Evolutionary conservation across 2,113 vertebrate genomes (phyloP).

Genomic region (Etia nguti): DNA sequence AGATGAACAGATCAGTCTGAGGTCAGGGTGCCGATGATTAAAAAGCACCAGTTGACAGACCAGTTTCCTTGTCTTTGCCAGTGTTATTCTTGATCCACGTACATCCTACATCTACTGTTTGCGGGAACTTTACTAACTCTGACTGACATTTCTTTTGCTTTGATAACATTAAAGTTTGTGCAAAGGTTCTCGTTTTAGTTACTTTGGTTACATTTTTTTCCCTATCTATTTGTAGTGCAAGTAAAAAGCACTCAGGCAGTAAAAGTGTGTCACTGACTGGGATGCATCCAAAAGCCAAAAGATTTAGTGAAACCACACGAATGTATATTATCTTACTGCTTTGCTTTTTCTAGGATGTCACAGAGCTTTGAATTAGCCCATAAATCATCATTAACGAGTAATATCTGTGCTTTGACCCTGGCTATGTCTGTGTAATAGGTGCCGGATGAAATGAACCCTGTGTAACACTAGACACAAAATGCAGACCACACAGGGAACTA

Average conservation of each 20-base stretch:
- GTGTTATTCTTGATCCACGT: neutral
- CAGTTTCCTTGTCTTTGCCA: neutral
- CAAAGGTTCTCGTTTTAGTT: neutral
- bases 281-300: neutral
- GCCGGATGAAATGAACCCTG: neutral
- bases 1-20: neutral
- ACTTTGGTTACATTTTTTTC: conserved; percentile 20
- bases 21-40: neutral
- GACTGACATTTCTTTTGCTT: neutral
- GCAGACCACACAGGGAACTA: conserved; percentile 52
- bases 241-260: neutral
- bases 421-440: neutral
- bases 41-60: neutral
- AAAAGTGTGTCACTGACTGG: neutral
- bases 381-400: conserved; percentile 38
- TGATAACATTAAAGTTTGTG: neutral
- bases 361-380: neutral
- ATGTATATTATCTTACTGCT: conserved; percentile 20
- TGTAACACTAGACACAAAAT: conserved; percentile 12
- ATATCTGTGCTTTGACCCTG: conserved; percentile 13
- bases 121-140: neutral
- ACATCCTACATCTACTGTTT: neutral
- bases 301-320: neutral
- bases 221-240: neutral
- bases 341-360: conserved; percentile 25